phyloP scores from a whole-genome alignment of 2,113 vertebrate genomes.

The Saguinus imperator region DNA sequence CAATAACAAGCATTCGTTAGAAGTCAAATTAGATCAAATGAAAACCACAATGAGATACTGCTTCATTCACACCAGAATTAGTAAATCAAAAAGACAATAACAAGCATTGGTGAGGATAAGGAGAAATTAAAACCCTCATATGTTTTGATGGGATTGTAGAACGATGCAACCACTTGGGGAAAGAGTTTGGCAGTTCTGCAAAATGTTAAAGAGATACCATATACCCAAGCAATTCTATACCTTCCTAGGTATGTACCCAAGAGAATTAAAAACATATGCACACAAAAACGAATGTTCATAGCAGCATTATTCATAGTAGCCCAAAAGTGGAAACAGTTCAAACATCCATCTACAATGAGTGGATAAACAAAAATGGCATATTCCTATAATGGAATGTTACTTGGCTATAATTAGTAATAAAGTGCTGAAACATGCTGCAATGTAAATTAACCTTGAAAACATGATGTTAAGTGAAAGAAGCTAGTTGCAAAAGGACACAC shows the following conservation, averaged over 20 bases:
- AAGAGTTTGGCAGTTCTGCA: not conserved
- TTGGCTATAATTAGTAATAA: not conserved
- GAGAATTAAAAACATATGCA: conserved; percentile 4
- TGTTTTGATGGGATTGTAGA: not conserved
- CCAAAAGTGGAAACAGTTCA: not conserved
- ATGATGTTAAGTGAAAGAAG: not conserved
- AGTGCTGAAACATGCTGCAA: not conserved
- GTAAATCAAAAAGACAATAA: not conserved
- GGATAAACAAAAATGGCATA: not conserved
- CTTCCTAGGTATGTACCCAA: not conserved
- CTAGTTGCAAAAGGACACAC: not conserved
- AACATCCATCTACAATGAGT: not conserved
- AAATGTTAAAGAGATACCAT: not conserved
- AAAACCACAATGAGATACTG: too few relatives aligned
- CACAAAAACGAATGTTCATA: not conserved
- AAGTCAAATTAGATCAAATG: not conserved
- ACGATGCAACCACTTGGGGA: not conserved
- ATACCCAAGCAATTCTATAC: not conserved
- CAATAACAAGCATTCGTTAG: too few relatives aligned
- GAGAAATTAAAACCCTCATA: not conserved
- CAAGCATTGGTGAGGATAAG: not conserved
- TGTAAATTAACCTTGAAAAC: not conserved
- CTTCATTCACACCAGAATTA: not conserved
- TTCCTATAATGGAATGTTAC: not conserved
- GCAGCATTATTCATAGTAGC: not conserved